A percentile compares a stretch with the other conserved stretches of the same genome.
phyloP scores from a whole-genome alignment of 2,888 invertebrate species.

The Byasa hedistus region DNA sequence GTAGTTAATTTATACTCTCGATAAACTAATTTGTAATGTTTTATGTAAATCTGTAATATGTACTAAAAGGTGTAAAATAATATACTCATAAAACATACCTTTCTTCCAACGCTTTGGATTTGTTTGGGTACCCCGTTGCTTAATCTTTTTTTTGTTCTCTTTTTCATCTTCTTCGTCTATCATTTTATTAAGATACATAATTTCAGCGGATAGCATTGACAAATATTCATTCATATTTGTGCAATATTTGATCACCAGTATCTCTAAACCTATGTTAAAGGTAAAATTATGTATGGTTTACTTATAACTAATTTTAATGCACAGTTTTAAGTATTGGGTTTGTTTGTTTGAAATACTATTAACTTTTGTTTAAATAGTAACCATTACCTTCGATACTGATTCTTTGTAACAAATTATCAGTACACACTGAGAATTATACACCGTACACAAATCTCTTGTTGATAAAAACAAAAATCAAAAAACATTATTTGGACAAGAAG shows the following conservation, averaged over 20 bases:
- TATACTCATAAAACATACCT: slow-evolving; percentile 21
- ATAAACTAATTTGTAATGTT: too few species aligned
- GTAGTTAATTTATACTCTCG: too few species aligned
- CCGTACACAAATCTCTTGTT: neutral
- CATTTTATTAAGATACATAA: slow-evolving; percentile 4
- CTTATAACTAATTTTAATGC: neutral
- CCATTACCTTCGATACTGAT: neutral
- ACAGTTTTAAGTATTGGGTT: neutral
- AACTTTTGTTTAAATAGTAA: neutral
- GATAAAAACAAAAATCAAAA: neutral
- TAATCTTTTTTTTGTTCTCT: slow-evolving; percentile 31
- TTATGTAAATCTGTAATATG: too few species aligned
- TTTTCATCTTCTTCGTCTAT: slow-evolving; percentile 36
- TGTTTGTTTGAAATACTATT: neutral
- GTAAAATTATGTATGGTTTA: neutral
- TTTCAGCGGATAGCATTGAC: slow-evolving; percentile 4
- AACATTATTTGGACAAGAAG: neutral
- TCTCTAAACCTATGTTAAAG: neutral
- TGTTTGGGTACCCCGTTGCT: slow-evolving; percentile 55
- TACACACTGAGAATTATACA: too few species aligned
- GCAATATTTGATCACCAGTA: neutral
- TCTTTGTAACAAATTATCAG: neutral
- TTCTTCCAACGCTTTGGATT: slow-evolving; percentile 32
- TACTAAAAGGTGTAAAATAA: neutral
- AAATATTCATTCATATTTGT: slow-evolving; percentile 19